Conservation (phyloP, 2,797 vertebrate species). For the Hypotaenidia philippensis region DNA sequence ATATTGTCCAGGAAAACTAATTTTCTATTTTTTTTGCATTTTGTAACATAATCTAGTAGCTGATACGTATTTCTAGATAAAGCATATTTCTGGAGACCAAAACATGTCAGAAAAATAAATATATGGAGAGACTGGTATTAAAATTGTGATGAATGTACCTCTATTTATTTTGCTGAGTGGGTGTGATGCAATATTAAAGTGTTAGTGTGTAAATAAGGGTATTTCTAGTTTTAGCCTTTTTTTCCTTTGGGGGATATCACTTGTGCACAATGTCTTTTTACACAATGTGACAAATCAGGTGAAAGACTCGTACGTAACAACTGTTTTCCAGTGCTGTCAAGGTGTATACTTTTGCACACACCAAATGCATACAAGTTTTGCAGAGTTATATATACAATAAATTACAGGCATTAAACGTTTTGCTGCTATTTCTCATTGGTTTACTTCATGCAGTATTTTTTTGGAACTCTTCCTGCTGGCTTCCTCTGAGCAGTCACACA, state of each 20-base stretch:
- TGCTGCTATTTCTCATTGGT: constrained; percentile 75
- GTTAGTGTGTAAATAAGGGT: constrained; percentile 74
- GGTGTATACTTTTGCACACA: constrained; percentile 78
- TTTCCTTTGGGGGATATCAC: constrained; percentile 64
- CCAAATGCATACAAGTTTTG: constrained; percentile 72
- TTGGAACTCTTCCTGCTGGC: neutral
- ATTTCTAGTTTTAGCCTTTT: constrained; percentile 53
- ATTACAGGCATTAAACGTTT: constrained; percentile 80
- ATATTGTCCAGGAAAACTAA: constrained; percentile 76
- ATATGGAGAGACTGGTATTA: constrained; percentile 79
- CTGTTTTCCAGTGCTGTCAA: constrained; percentile 78
- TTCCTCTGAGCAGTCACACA: neutral
- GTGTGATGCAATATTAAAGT: constrained; percentile 78
- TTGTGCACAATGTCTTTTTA: constrained; percentile 75
- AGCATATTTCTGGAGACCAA: constrained; percentile 82
- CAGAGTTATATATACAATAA: constrained; percentile 81
- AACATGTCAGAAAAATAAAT: constrained; percentile 83
- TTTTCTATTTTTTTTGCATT: constrained; percentile 77
- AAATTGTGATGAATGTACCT: constrained; percentile 81
- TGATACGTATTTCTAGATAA: constrained; percentile 78
- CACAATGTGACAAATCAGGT: constrained; percentile 79
- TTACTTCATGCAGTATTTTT: constrained; percentile 56
- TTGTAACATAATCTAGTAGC: constrained; percentile 79
- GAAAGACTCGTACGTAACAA: constrained; percentile 57
- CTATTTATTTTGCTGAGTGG: constrained; percentile 83